Evolutionary conservation across 1,140 invertebrate genomes (phyloP).

Genomic region (Campodea augens): DNA sequence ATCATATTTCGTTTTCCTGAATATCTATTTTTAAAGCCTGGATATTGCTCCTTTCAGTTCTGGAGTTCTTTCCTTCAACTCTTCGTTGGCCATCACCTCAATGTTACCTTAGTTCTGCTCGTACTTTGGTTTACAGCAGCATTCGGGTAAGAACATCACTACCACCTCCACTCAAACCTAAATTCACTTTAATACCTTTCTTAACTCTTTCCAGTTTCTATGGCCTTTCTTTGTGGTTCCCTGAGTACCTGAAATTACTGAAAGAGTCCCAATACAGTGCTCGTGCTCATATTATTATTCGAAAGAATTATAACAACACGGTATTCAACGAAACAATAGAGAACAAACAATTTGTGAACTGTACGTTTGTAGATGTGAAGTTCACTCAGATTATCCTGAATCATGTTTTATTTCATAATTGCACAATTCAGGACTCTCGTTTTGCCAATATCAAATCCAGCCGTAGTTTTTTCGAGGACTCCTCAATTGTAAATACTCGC

Average conservation of each 20-base stretch:
- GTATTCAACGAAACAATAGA: slow-evolving; percentile 16
- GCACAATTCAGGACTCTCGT: slow-evolving; percentile 15
- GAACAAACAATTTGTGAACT: slow-evolving; percentile 17
- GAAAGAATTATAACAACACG: not conserved
- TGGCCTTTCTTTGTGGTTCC: slow-evolving; percentile 34
- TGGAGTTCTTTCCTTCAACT: slow-evolving; percentile 21
- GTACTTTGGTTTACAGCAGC: slow-evolving; percentile 26
- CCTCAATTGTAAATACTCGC: slow-evolving; percentile 12
- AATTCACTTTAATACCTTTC: not conserved
- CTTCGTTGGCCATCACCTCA: slow-evolving; percentile 20
- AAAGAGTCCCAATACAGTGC: slow-evolving; percentile 21
- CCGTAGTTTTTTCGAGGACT: slow-evolving; percentile 18
- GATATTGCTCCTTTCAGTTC: slow-evolving; percentile 19
- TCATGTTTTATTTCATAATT: slow-evolving; percentile 18
- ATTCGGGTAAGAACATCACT: slow-evolving; percentile 27
- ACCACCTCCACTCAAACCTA: not conserved
- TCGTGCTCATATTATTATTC: not conserved
- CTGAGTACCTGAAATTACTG: slow-evolving; percentile 29
- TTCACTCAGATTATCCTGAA: slow-evolving; percentile 18
- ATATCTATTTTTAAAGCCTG: too few relatives aligned
- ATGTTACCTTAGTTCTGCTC: slow-evolving; percentile 22
- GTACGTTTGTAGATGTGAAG: slow-evolving; percentile 13
- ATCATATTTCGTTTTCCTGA: too few relatives aligned
- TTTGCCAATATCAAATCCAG: slow-evolving; percentile 20
- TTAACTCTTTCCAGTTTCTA: slow-evolving; percentile 25